Evolutionary conservation across 2,888 invertebrate species (phyloP).

Genomic region (Periphyllus acericola): DNA sequence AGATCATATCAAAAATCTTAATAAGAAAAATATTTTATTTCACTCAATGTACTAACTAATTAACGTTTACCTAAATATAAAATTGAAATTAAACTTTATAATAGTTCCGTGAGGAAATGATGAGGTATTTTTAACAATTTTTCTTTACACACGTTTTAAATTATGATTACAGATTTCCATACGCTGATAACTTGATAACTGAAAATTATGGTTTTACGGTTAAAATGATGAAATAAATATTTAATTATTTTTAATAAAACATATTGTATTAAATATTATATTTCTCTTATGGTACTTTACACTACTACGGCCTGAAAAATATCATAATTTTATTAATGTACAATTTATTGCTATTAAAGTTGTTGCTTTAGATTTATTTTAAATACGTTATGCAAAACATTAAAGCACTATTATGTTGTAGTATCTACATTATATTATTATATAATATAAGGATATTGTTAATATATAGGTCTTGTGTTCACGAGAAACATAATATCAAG

Average conservation of each 20-base stretch:
- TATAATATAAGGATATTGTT: background rate
- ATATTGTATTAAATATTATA: background rate
- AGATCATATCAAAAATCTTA: background rate
- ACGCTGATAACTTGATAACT: no score
- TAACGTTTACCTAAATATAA: no score
- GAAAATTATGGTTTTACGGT: no score
- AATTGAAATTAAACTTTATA: no score
- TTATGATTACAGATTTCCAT: no score
- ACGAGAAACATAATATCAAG: slow-evolving; percentile 7
- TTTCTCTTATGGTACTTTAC: background rate
- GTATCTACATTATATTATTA: background rate
- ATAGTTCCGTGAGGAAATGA: no score
- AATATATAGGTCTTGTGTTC: slow-evolving; percentile 1
- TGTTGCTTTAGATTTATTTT: background rate
- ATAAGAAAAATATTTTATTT: no score
- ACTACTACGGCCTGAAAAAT: background rate
- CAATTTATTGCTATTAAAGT: background rate
- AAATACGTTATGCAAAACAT: background rate
- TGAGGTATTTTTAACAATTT: no score
- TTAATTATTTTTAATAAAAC: background rate
- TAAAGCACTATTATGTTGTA: slow-evolving; percentile 13
- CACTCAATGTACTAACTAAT: no score
- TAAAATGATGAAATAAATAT: no score
- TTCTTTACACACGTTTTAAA: no score
- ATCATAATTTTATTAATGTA: background rate